Conservation (phyloP, 2,113 vertebrate genomes). For the Ciconia maguari region DNA sequence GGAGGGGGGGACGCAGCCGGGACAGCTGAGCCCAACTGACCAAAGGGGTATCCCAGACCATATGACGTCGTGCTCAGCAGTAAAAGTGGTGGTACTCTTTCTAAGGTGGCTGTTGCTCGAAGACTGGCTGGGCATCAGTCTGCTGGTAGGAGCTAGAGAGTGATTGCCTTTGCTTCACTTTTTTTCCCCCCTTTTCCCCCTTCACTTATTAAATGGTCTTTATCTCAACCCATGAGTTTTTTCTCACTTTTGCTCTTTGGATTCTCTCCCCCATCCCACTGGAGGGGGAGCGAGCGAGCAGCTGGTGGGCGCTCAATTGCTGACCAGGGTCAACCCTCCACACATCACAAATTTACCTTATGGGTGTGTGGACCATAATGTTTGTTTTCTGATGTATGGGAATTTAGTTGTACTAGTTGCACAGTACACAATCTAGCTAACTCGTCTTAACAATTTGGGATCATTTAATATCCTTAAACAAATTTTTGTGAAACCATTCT, state of each 20-base stretch:
- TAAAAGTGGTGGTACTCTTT: neutral
- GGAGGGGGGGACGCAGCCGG: no score
- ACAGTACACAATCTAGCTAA: neutral
- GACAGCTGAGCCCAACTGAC: neutral
- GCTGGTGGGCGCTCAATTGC: neutral
- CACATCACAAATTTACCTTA: neutral
- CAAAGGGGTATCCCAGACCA: neutral
- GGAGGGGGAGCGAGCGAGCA: rapidly evolving
- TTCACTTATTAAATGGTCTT: neutral
- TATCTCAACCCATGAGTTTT: neutral
- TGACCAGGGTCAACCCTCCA: neutral
- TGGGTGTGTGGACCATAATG: neutral
- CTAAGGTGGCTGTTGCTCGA: neutral
- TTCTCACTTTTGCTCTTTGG: rapidly evolving
- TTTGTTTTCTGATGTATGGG: neutral
- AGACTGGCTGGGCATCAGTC: neutral
- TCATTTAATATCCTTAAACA: neutral
- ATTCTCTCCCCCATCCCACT: neutral
- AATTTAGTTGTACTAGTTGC: neutral
- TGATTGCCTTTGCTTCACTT: neutral
- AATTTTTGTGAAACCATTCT: neutral
- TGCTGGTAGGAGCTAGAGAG: neutral
- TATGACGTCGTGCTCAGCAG: rapidly evolving
- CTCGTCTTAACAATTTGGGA: neutral
- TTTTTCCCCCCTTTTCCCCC: rapidly evolving